phyloP scores from a whole-genome alignment of 2,113 vertebrate genomes.

The Daphoenositta chrysoptera region DNA sequence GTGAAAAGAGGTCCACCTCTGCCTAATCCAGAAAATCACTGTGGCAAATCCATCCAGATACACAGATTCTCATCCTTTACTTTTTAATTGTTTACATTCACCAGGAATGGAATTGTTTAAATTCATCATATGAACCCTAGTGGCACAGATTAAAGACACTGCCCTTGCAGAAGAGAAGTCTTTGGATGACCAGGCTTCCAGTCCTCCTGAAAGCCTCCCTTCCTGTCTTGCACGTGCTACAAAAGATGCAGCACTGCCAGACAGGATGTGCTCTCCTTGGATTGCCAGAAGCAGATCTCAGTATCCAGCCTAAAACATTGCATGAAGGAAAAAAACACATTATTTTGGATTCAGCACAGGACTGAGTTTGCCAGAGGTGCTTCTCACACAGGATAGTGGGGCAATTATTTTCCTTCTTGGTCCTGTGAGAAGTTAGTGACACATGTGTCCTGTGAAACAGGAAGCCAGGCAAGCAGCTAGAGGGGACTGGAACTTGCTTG shows the following conservation, averaged over 20 bases:
- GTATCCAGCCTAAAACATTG: fast-evolving
- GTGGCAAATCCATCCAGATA: neutral
- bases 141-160: neutral
- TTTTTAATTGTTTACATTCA: neutral
- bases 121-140: neutral
- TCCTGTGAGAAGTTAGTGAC: neutral
- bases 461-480: neutral
- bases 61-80: neutral
- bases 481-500: neutral
- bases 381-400: neutral
- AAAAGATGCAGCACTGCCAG: neutral
- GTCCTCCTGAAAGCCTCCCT: neutral
- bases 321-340: fast-evolving
- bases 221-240: fast-evolving
- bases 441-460: neutral
- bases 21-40: neutral
- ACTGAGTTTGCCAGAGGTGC: neutral
- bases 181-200: neutral
- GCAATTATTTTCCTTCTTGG: neutral
- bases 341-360: neutral
- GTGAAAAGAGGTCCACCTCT: neutral
- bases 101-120: neutral
- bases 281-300: neutral
- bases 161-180: neutral
- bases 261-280: neutral